Evolutionary conservation across 1,140 invertebrate genomes (phyloP).

Genomic region (Pentalonia nigronervosa): DNA sequence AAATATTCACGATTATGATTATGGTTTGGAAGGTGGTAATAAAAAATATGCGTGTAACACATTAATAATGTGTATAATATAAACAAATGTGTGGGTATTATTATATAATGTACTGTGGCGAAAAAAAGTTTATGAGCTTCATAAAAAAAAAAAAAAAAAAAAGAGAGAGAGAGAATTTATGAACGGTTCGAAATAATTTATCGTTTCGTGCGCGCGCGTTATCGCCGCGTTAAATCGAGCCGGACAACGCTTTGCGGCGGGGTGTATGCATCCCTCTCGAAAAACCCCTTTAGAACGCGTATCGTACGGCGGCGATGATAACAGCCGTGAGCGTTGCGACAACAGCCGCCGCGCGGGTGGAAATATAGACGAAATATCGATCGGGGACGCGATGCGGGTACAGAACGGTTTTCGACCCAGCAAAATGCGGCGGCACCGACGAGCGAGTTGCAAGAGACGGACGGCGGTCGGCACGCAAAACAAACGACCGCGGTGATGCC

Average conservation of each 20-base stretch:
- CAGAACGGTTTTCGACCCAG: not conserved
- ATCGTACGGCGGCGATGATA: not conserved
- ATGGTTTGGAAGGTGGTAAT: not conserved
- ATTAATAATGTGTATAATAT: not conserved
- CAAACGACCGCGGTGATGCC: not conserved
- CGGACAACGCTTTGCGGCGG: not conserved
- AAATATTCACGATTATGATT: not conserved
- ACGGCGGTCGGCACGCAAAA: constrained; percentile 8
- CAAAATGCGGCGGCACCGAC: not conserved
- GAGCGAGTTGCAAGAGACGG: not conserved
- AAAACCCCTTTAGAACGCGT: not conserved
- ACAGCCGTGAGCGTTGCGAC: too few species aligned
- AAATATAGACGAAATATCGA: not conserved
- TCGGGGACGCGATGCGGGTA: not conserved
- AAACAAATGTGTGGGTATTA: not conserved
- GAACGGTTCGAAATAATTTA: too few species aligned
- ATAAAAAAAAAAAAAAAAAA: not conserved
- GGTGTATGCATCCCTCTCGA: too few species aligned
- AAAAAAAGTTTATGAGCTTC: not conserved
- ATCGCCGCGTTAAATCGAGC: not conserved
- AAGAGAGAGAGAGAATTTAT: not conserved
- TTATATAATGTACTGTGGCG: not conserved
- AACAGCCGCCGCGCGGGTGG: not conserved
- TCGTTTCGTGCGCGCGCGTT: too few species aligned
- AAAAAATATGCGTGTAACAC: not conserved